Percentiles rank a stretch among this genome's conserved stretches.
These are phyloP conservation scores for Chironomus riparius DNA, from an alignment of 2,888 invertebrate genomes.

Conservation along the genomic window DNA sequence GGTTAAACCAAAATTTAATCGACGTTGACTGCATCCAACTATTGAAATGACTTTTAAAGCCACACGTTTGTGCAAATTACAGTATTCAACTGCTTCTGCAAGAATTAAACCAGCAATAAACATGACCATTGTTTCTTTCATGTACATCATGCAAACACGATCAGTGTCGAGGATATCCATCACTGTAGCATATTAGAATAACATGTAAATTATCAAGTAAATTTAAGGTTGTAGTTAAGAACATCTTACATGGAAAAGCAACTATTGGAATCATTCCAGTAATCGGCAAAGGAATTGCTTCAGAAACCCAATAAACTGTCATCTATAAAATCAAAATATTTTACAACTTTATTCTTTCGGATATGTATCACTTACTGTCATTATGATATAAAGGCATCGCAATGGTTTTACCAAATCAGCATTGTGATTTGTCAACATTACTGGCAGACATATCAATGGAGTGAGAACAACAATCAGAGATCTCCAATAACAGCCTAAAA, in stretches of 20 bases:
- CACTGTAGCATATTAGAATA: constrained; percentile 1
- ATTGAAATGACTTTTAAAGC: constrained; percentile 74
- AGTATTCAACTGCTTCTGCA: constrained; percentile 83
- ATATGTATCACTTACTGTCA: constrained; percentile 32
- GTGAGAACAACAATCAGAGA: constrained; percentile 59
- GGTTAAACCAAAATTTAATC: constrained; percentile 74
- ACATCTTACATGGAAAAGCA: constrained; percentile 58
- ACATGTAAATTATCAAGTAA: background rate
- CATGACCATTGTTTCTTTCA: constrained; percentile 78
- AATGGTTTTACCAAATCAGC: constrained; percentile 45
- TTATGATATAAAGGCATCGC: constrained; percentile 69
- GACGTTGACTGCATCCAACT: constrained; percentile 64
- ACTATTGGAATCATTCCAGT: constrained; percentile 78
- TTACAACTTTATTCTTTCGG: background rate
- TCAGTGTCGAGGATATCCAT: constrained; percentile 39
- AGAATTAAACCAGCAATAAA: constrained; percentile 84
- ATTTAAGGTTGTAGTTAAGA: too few species aligned
- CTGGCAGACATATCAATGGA: constrained; percentile 59
- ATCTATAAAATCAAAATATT: constrained; percentile 45
- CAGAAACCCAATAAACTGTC: constrained; percentile 78
- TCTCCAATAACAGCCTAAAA: constrained; percentile 63
- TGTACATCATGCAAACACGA: constrained; percentile 60
- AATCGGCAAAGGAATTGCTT: constrained; percentile 70
- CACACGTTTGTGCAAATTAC: constrained; percentile 78
- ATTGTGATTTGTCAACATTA: constrained; percentile 35